A percentile compares a stretch with the other conserved stretches of the same genome.
phyloP scores from a whole-genome alignment of 1,140 invertebrate genomes.

The Drosophila setifemur region DNA sequence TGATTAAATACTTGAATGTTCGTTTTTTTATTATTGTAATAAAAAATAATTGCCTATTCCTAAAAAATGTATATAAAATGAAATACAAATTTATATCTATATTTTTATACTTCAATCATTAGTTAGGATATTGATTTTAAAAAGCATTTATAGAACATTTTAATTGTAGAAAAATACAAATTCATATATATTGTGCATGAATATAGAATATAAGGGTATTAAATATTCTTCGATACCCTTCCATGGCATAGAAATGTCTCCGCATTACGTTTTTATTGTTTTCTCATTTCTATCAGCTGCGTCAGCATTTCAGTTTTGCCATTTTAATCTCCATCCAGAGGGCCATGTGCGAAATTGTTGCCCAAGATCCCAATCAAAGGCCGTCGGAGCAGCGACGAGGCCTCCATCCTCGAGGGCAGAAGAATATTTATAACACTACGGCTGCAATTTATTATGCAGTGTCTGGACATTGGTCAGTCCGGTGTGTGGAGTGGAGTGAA shows the following conservation, averaged over 20 bases:
- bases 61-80: no score
- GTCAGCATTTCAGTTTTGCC: constrained; percentile 60
- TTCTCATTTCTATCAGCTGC: constrained; percentile 47
- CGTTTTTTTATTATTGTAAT: no score
- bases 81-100: no score
- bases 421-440: constrained; percentile 75
- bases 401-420: background rate
- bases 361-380: constrained; percentile 65
- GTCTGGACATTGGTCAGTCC: constrained; percentile 37
- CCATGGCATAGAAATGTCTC: constrained; percentile 14
- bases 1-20: no score
- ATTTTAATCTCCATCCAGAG: constrained; percentile 48
- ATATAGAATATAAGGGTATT: background rate
- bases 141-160: no score
- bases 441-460: constrained; percentile 78
- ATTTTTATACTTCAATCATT: no score
- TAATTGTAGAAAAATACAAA: no score
- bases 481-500: constrained; percentile 3
- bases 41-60: no score
- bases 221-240: constrained; percentile 1
- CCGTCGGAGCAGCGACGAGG: background rate
- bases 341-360: constrained; percentile 72
- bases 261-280: constrained; percentile 27
- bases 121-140: no score
- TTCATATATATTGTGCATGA: no score